Evolutionary conservation across 1,140 invertebrate species (phyloP).

Genomic region (Leptinotarsa defecta): DNA sequence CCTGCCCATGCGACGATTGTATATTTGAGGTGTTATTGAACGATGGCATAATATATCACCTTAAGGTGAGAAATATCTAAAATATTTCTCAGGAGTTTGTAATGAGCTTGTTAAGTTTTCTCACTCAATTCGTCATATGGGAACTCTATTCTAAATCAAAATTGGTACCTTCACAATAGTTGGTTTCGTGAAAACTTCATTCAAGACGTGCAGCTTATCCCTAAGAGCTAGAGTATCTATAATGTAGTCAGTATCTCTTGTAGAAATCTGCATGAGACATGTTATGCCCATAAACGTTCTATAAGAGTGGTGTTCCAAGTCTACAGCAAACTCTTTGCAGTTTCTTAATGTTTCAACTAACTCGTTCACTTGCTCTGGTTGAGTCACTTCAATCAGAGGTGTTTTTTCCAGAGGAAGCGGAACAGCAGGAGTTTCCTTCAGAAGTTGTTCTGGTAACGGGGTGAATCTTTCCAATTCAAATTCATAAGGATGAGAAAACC

Average conservation of each 20-base stretch:
- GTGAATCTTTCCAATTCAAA: constrained; percentile 78
- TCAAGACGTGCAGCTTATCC: constrained; percentile 81
- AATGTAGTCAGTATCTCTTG: constrained; percentile 83
- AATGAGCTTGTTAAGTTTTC: too few relatives aligned
- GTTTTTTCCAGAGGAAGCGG: constrained; percentile 66
- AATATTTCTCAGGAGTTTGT: too few relatives aligned
- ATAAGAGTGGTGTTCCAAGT: constrained; percentile 89
- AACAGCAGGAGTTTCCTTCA: constrained; percentile 50
- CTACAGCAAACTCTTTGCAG: constrained; percentile 78
- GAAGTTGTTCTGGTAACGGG: constrained; percentile 60
- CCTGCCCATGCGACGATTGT: too few relatives aligned
- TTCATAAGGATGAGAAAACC: constrained; percentile 88
- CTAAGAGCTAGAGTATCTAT: constrained; percentile 86
- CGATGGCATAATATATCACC: too few relatives aligned
- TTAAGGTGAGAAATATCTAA: too few relatives aligned
- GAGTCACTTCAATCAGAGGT: constrained; percentile 71
- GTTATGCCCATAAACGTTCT: constrained; percentile 83
- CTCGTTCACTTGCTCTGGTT: constrained; percentile 65
- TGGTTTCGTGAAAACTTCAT: constrained; percentile 91
- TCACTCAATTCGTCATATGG: too few relatives aligned
- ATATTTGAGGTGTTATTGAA: too few relatives aligned
- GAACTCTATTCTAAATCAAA: neutral
- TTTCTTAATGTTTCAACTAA: constrained; percentile 70
- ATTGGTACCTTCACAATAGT: constrained; percentile 81
- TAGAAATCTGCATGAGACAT: constrained; percentile 95